These are phyloP conservation scores for Nemoura dubitans DNA, from an alignment of 2,888 invertebrate genomes.

Conservation along the genomic window DNA sequence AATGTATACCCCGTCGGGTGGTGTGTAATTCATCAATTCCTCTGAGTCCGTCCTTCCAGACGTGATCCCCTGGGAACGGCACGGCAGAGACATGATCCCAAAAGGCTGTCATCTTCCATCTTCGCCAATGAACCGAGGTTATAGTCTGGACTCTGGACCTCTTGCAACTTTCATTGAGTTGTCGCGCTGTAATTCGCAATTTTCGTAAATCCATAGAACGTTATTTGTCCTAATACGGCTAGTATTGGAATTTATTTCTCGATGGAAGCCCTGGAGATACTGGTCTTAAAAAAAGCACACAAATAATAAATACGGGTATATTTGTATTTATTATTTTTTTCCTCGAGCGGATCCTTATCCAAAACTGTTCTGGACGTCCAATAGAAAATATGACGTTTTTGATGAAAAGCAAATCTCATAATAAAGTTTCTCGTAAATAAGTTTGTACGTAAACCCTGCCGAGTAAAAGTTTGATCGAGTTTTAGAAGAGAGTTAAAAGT, in stretches of 20 bases:
- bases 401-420: conserved; percentile 20
- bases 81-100: neutral
- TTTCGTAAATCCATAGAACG: neutral
- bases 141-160: neutral
- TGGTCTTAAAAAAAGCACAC: neutral
- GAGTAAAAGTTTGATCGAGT: conserved; percentile 21
- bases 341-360: conserved; percentile 4
- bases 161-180: neutral
- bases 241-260: neutral
- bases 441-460: neutral
- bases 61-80: neutral
- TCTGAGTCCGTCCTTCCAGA: neutral
- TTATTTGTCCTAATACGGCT: neutral
- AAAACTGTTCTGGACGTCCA: conserved; percentile 13
- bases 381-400: conserved; percentile 18
- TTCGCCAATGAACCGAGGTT: neutral
- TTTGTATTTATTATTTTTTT: neutral
- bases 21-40: neutral
- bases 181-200: neutral
- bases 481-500: conserved; percentile 8
- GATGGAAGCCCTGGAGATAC: neutral
- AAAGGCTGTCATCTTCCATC: neutral
- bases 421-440: conserved; percentile 14
- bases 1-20: neutral
- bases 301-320: neutral